Conservation (phyloP, 2,797 vertebrate genomes). For the Tauraco hartlaubi region DNA sequence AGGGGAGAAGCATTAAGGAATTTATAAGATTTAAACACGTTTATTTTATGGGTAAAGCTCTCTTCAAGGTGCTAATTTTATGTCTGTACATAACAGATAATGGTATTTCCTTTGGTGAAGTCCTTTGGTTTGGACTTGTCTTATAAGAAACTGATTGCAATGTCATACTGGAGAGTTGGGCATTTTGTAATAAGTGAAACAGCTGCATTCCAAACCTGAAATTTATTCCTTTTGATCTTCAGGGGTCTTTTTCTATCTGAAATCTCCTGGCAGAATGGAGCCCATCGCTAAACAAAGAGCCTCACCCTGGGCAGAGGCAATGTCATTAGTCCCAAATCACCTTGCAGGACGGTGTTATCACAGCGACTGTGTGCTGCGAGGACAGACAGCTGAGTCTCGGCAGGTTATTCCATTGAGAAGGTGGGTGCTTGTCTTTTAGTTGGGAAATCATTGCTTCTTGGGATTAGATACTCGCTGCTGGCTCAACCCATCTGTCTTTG, state of each 20-base stretch:
- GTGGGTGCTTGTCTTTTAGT: not conserved
- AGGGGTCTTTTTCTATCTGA: not conserved
- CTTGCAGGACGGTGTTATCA: not conserved
- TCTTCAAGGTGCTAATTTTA: constrained; percentile 9
- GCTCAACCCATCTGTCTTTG: constrained; percentile 10
- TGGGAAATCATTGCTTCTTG: not conserved
- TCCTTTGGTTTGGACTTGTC: not conserved
- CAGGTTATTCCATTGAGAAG: not conserved
- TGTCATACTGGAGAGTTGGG: not conserved
- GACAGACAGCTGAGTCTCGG: not conserved
- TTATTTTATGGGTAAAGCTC: not conserved
- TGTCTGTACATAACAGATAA: not conserved
- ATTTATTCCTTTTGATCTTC: not conserved
- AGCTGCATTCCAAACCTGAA: not conserved
- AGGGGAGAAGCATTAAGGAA: not conserved
- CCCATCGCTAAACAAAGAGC: not conserved
- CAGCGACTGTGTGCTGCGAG: not conserved
- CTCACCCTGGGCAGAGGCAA: not conserved
- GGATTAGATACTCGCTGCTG: not conserved
- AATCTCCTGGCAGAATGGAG: not conserved
- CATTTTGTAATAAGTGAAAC: not conserved
- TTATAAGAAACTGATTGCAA: not conserved
- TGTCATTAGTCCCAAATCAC: not conserved
- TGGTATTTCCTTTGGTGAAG: not conserved
- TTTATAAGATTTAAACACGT: not conserved